Percentiles rank a stretch among this genome's conserved stretches.
Conservation (phyloP, 92 coral and sea anemone genomes). For the Paragorgia papillata region DNA sequence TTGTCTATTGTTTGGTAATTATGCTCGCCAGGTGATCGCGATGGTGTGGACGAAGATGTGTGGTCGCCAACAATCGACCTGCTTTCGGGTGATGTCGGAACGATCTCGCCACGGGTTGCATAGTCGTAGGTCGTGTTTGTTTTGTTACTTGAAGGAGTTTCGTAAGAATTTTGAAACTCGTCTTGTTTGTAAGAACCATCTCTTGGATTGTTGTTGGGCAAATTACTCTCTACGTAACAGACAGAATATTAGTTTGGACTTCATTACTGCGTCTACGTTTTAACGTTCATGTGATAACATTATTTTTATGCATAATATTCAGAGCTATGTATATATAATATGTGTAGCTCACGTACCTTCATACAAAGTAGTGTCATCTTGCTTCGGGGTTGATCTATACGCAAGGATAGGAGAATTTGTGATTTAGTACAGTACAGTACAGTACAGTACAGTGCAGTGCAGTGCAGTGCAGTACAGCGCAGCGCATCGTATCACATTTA, state of each 20-base stretch:
- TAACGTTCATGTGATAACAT: too few relatives aligned
- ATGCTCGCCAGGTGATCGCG: background rate
- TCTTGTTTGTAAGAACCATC: background rate
- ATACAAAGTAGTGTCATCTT: too few relatives aligned
- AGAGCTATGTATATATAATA: too few relatives aligned
- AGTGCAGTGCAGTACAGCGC: background rate
- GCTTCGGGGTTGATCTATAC: background rate
- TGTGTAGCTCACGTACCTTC: too few relatives aligned
- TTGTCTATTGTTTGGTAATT: background rate
- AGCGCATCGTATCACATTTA: too few relatives aligned
- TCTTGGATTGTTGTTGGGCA: background rate
- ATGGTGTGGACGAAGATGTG: background rate
- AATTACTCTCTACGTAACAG: background rate
- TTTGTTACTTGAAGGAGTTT: too few relatives aligned
- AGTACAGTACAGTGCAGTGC: background rate
- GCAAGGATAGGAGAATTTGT: background rate
- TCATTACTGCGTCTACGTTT: too few relatives aligned
- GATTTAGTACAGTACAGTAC: too few relatives aligned
- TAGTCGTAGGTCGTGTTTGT: background rate
- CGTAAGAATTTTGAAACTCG: too few relatives aligned
- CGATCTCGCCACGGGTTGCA: conserved; percentile 8
- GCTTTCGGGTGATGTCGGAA: background rate
- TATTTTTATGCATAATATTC: too few relatives aligned
- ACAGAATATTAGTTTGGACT: too few relatives aligned
- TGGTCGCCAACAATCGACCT: background rate